Evolutionary conservation across 1,140 invertebrate genomes (phyloP).

Genomic region (Neomicropteryx cornuta): DNA sequence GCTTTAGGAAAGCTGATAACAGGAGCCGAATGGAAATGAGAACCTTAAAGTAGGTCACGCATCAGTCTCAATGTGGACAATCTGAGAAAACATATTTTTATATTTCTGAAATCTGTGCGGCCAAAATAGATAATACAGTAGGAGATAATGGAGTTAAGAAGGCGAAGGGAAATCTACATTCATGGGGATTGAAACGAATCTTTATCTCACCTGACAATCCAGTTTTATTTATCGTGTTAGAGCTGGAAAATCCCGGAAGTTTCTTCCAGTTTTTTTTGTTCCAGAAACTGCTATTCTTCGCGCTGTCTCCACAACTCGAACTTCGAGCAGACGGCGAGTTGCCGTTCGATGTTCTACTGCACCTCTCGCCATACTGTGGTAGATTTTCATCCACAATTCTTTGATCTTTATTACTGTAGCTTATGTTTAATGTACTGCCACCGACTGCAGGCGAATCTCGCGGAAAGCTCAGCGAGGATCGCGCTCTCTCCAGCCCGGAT

Average conservation of each 20-base stretch:
- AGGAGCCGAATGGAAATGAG: too few species aligned
- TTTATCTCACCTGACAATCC: constrained; percentile 44
- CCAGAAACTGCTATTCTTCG: constrained; percentile 47
- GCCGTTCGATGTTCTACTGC: constrained; percentile 19
- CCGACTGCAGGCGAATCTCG: constrained; percentile 35
- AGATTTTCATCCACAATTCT: constrained; percentile 24
- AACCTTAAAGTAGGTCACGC: too few species aligned
- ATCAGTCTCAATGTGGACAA: too few species aligned
- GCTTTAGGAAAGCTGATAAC: too few species aligned
- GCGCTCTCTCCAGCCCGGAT: constrained; percentile 14
- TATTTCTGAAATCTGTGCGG: too few species aligned
- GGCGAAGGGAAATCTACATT: too few species aligned
- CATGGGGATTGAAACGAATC: too few species aligned
- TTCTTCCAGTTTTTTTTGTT: constrained; percentile 68
- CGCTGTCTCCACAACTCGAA: constrained; percentile 33
- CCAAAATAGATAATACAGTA: too few species aligned
- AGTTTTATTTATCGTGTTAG: constrained; percentile 50
- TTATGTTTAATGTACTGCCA: too few species aligned
- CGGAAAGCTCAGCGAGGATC: constrained; percentile 28
- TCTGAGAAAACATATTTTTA: too few species aligned
- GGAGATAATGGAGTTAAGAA: too few species aligned
- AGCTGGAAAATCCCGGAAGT: constrained; percentile 56
- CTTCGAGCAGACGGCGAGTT: constrained; percentile 28
- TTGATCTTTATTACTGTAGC: constrained; percentile 34
- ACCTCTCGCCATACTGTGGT: not conserved